These are phyloP conservation scores for Cyaniris semiargus DNA, from an alignment of 2,888 invertebrate species.

Conservation along the genomic window DNA sequence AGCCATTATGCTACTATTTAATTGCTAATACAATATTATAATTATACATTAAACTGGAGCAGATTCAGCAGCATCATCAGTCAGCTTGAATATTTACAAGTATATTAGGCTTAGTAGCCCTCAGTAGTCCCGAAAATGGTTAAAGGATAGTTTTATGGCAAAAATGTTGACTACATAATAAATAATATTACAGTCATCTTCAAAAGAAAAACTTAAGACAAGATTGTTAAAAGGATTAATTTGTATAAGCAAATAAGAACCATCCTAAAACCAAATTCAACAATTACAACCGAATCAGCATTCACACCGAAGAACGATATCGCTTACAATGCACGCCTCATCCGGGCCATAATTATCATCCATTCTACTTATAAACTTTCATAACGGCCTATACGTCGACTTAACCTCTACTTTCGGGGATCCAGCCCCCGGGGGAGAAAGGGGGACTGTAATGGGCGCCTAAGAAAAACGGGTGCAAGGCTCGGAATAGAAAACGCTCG, in stretches of 20 bases:
- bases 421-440: constrained; percentile 53
- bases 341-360: constrained; percentile 79
- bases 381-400: constrained; percentile 80
- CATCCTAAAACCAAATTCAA: neutral
- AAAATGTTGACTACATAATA: too few species aligned
- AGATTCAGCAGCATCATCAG: neutral
- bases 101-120: too few species aligned
- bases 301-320: constrained; percentile 58
- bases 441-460: constrained; percentile 71
- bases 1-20: constrained; percentile 10
- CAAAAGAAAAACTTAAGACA: neutral
- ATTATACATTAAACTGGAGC: constrained; percentile 5
- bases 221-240: neutral
- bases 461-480: constrained; percentile 80
- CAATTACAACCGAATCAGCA: constrained; percentile 29
- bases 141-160: too few species aligned
- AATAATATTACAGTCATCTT: too few species aligned
- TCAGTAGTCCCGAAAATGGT: too few species aligned
- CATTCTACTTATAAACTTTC: constrained; percentile 80
- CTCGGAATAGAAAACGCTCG: constrained; percentile 80
- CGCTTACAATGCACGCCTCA: constrained; percentile 71
- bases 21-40: constrained; percentile 20
- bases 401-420: constrained; percentile 77
- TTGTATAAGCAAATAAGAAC: neutral
- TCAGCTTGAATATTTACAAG: neutral